Conservation (phyloP, 2,888 invertebrate species). For the Pseudanteris insignis region DNA sequence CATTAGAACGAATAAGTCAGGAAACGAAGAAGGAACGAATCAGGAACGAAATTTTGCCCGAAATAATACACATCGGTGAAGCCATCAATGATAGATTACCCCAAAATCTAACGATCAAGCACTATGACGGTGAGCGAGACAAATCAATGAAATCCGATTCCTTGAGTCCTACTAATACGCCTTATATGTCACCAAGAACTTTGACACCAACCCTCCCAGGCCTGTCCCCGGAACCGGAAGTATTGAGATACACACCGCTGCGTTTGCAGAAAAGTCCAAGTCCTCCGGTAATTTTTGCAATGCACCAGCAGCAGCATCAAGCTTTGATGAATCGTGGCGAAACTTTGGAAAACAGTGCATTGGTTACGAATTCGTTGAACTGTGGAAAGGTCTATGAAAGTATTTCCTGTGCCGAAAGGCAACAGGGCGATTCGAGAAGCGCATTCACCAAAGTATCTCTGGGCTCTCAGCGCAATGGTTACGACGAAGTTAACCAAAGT, state of each 20-base stretch:
- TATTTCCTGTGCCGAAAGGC: conserved; percentile 50
- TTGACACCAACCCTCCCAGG: conserved; percentile 67
- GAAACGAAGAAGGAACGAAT: conserved; percentile 48
- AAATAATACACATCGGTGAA: conserved; percentile 45
- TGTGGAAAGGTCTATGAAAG: conserved; percentile 55
- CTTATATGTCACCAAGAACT: conserved; percentile 68
- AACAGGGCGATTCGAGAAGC: conserved; percentile 69
- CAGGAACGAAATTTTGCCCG: conserved; percentile 43
- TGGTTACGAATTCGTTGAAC: conserved; percentile 39
- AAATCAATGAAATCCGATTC: conserved; percentile 70
- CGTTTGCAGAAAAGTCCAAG: conserved; percentile 56
- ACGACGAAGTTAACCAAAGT: conserved; percentile 60
- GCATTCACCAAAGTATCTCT: conserved; percentile 84
- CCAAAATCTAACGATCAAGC: conserved; percentile 60
- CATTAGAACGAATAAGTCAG: conserved; percentile 45
- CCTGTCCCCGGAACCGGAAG: conserved; percentile 68
- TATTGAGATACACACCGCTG: conserved; percentile 36
- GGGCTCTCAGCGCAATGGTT: conserved; percentile 59
- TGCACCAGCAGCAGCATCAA: conserved; percentile 44
- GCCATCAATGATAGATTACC: conserved; percentile 56
- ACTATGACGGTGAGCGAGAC: conserved; percentile 55
- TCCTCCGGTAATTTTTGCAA: conserved; percentile 50
- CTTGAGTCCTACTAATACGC: conserved; percentile 68
- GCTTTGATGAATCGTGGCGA: conserved; percentile 43
- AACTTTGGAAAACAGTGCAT: conserved; percentile 25